Percentiles rank a stretch among this genome's conserved stretches.
phyloP scores from a whole-genome alignment of 2,888 invertebrate genomes.

The Disparrhopalites patrizii region DNA sequence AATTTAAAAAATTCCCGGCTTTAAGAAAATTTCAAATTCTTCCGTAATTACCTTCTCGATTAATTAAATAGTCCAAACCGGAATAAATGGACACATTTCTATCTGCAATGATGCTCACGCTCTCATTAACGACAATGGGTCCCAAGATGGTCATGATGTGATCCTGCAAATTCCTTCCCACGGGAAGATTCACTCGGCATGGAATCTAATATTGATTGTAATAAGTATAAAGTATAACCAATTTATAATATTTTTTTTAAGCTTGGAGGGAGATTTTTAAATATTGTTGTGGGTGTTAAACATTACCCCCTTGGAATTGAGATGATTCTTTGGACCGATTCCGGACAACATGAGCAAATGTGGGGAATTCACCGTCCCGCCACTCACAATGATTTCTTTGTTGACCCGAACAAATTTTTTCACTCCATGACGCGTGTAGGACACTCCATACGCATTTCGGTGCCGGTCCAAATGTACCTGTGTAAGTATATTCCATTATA shows the following conservation, averaged over 20 bases:
- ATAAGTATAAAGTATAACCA: neutral
- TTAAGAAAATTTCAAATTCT: neutral
- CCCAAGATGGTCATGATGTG: constrained; percentile 19
- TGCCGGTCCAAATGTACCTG: constrained; percentile 14
- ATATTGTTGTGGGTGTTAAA: neutral
- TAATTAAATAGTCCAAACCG: constrained; percentile 1
- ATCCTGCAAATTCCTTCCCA: constrained; percentile 21
- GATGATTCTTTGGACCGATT: constrained; percentile 6
- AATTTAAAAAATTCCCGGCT: too few relatives aligned
- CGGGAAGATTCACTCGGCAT: constrained; percentile 13
- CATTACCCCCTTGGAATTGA: constrained; percentile 14
- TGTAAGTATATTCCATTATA: too few relatives aligned
- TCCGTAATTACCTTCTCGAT: constrained; percentile 3
- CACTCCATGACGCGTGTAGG: constrained; percentile 8
- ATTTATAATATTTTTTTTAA: neutral
- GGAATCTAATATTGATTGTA: neutral
- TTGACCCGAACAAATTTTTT: constrained; percentile 13
- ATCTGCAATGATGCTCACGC: constrained; percentile 5
- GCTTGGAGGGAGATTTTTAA: neutral
- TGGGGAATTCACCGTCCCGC: constrained; percentile 6
- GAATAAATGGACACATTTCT: constrained; percentile 1
- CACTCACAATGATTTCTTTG: constrained; percentile 17
- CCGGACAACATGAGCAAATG: constrained; percentile 16
- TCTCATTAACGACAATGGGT: constrained; percentile 6
- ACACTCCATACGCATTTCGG: constrained; percentile 10